These are phyloP conservation scores for Scyliorhinus canicula DNA, from an alignment of 2,797 vertebrate species.

Conservation along the genomic window DNA sequence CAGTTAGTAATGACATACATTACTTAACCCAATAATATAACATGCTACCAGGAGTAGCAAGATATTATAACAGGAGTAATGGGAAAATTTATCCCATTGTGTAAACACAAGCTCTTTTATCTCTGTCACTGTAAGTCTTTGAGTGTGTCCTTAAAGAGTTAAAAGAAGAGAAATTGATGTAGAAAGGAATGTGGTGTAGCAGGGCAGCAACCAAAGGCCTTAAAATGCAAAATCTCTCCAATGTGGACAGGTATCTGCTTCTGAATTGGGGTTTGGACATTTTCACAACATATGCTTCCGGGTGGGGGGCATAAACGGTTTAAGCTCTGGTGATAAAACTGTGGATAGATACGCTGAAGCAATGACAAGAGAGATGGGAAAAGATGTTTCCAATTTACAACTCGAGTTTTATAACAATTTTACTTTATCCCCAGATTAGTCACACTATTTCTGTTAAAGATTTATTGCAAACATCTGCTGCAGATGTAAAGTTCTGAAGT, in stretches of 20 bases:
- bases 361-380: neutral
- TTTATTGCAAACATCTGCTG: constrained; percentile 33
- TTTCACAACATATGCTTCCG: neutral
- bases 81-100: too few relatives aligned
- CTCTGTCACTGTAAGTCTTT: neutral
- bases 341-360: neutral
- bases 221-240: neutral
- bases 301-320: neutral
- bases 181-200: neutral
- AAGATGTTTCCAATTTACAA: constrained; percentile 22
- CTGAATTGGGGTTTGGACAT: neutral
- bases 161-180: neutral
- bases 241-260: neutral
- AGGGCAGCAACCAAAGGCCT: neutral
- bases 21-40: too few relatives aligned
- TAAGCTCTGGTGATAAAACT: neutral
- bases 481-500: constrained; percentile 13
- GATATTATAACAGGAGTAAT: too few relatives aligned
- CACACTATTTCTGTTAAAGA: neutral
- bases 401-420: constrained; percentile 2
- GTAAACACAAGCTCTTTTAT: neutral
- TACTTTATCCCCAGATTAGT: constrained; percentile 13
- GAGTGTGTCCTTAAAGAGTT: neutral
- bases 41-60: too few relatives aligned
- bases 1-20: too few relatives aligned